phyloP scores from a whole-genome alignment of 2,797 vertebrate genomes.

The Pristis pectinata region DNA sequence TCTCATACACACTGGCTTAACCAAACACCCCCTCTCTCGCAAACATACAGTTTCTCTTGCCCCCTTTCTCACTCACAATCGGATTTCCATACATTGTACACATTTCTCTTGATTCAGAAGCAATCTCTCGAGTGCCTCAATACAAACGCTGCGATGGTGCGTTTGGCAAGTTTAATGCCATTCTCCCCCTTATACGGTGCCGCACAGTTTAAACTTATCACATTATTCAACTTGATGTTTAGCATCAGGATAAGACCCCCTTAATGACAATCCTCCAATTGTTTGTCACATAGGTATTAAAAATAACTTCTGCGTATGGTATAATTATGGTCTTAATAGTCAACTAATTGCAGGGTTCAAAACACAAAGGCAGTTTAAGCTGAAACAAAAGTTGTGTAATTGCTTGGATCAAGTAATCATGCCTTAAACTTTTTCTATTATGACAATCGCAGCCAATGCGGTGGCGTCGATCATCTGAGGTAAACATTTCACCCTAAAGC shows the following conservation, averaged over 20 bases:
- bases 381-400: not conserved
- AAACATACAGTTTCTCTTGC: not conserved
- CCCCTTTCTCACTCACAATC: no score
- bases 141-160: not conserved
- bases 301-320: not conserved
- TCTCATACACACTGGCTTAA: not conserved
- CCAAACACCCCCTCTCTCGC: not conserved
- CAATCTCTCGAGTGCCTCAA: not conserved
- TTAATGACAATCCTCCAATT: not conserved
- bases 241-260: not conserved
- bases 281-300: no score
- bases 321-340: not conserved
- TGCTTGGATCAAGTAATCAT: not conserved
- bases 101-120: not conserved
- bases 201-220: not conserved
- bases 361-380: not conserved
- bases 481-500: not conserved
- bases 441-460: not conserved
- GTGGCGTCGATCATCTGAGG: constrained; percentile 9
- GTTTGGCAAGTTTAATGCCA: not conserved
- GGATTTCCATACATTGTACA: no score
- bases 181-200: not conserved
- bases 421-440: not conserved
- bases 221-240: not conserved
- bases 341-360: not conserved